Conservation (phyloP, 1,140 invertebrate genomes). For the Drosophila serrata region DNA sequence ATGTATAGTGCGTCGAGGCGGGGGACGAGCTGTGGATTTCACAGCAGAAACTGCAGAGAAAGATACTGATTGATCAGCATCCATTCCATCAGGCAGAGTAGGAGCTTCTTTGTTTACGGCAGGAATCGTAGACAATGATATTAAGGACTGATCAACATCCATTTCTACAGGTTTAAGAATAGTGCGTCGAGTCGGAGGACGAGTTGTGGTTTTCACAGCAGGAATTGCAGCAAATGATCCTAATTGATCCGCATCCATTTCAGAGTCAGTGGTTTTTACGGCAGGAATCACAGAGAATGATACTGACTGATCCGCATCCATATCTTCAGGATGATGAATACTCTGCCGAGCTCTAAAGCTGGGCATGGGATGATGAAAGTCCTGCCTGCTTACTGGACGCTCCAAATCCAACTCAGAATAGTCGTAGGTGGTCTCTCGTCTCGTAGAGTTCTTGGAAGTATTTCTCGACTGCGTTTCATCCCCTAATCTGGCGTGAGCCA, state of each 20-base stretch:
- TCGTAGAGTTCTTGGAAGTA: conserved; percentile 55
- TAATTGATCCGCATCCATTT: conserved; percentile 1
- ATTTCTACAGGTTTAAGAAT: conserved; percentile 2
- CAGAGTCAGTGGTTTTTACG: neutral
- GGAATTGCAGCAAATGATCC: neutral
- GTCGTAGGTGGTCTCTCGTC: conserved; percentile 55
- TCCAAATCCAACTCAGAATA: conserved; percentile 47
- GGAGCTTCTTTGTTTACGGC: neutral
- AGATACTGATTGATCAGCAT: neutral
- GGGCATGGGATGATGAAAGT: neutral
- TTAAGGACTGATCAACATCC: neutral
- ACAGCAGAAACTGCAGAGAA: neutral
- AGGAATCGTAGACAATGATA: neutral
- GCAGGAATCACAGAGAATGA: neutral
- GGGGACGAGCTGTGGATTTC: no score
- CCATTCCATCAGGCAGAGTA: neutral
- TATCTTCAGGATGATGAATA: neutral
- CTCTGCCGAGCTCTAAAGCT: conserved; percentile 9
- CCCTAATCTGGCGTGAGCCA: conserved; percentile 63
- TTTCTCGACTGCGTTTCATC: conserved; percentile 68
- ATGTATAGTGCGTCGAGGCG: conserved; percentile 2
- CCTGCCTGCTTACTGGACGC: neutral
- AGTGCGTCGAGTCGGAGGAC: conserved; percentile 1
- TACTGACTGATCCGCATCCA: conserved; percentile 3
- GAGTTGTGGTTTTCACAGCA: no score